These are phyloP conservation scores for Mionectes olivaceus DNA, from an alignment of 2,797 vertebrate species.

Conservation along the genomic window DNA sequence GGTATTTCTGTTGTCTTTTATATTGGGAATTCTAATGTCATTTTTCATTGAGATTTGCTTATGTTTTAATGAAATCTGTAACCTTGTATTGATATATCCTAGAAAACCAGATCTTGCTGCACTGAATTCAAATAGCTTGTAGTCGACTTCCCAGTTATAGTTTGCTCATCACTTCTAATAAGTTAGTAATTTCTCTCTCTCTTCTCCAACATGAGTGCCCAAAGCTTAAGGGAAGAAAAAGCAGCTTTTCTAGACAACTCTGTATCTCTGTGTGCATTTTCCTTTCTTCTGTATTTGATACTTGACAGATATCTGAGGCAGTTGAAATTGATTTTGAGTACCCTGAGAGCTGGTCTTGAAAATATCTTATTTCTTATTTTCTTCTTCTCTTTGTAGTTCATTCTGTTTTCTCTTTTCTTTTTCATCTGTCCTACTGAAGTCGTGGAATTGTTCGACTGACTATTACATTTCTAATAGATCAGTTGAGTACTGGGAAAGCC, in stretches of 20 bases:
- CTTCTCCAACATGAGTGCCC: neutral
- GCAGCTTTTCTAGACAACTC: neutral
- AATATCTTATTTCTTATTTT: neutral
- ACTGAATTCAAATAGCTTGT: neutral
- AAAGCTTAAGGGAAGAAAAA: constrained; percentile 1
- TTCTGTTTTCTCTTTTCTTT: constrained; percentile 39
- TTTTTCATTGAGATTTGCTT: neutral
- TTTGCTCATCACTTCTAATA: neutral
- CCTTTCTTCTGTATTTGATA: constrained; percentile 17
- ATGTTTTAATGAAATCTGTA: neutral
- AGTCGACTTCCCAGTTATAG: neutral
- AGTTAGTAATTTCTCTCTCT: neutral
- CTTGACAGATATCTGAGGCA: neutral
- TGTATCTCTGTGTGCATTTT: neutral
- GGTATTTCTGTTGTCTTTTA: neutral
- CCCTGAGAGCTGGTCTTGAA: neutral
- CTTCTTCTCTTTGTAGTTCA: neutral
- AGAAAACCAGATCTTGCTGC: neutral
- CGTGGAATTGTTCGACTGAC: constrained; percentile 2
- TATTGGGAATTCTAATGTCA: neutral
- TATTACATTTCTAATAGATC: constrained; percentile 76
- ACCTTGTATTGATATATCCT: neutral
- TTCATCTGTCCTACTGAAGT: neutral
- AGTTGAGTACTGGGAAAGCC: constrained; percentile 65
- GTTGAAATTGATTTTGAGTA: constrained; percentile 32